Evolutionary conservation across 2,113 vertebrate species (phyloP).

Genomic region (Ophiodon elongatus): DNA sequence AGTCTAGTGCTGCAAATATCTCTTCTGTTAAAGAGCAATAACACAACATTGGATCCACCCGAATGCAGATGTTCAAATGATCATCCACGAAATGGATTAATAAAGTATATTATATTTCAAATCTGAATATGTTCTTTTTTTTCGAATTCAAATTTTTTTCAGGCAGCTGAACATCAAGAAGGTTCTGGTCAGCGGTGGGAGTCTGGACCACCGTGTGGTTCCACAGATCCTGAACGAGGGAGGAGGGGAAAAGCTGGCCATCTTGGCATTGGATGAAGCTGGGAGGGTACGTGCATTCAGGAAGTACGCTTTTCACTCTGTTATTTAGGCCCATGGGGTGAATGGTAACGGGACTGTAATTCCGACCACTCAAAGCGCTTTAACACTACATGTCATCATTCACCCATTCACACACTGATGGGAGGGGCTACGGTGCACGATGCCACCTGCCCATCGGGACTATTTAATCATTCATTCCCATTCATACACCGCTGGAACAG

Average conservation of each 20-base stretch:
- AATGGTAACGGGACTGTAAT: no score
- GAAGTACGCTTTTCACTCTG: neutral
- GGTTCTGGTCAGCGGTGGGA: slow-evolving; percentile 92
- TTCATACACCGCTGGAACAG: no score
- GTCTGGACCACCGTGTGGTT: slow-evolving; percentile 92
- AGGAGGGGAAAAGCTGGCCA: slow-evolving; percentile 89
- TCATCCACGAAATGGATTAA: neutral
- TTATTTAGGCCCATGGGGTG: neutral
- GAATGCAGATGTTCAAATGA: neutral
- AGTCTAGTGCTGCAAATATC: neutral
- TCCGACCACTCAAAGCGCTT: no score
- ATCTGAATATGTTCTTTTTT: neutral
- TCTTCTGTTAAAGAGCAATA: neutral
- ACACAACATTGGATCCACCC: neutral
- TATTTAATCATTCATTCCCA: no score
- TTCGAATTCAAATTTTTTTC: slow-evolving; percentile 19
- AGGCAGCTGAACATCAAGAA: slow-evolving; percentile 97
- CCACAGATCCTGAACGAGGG: slow-evolving; percentile 91
- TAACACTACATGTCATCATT: no score
- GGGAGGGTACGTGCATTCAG: slow-evolving; percentile 88
- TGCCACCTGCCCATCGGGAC: no score
- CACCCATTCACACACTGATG: no score
- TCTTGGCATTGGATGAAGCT: slow-evolving; percentile 93
- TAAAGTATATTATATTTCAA: neutral
- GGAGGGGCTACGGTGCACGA: no score